Percentiles rank a stretch among this genome's conserved stretches.
phyloP scores from a whole-genome alignment of 2,113 vertebrate species.

The Empidonax alnorum region DNA sequence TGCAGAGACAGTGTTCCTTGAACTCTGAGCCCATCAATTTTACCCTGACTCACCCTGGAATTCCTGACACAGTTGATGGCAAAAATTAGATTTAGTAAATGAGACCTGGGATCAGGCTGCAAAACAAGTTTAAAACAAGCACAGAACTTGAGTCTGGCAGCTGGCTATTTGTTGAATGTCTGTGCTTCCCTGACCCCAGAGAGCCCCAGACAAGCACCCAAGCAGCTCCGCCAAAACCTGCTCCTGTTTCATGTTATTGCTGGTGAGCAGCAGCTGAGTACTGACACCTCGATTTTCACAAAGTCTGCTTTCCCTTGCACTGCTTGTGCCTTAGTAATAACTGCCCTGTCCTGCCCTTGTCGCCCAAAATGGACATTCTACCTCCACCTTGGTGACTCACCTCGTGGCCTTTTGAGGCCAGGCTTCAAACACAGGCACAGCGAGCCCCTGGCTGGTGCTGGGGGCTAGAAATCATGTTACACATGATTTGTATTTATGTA shows the following conservation, averaged over 20 bases:
- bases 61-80: neutral
- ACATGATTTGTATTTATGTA: neutral
- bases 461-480: neutral
- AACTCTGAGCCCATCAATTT: neutral
- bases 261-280: neutral
- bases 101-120: neutral
- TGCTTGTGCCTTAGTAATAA: neutral
- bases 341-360: neutral
- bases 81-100: neutral
- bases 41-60: neutral
- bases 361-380: neutral
- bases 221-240: neutral
- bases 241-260: neutral
- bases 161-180: neutral
- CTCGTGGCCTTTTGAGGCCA: accelerated
- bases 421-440: neutral
- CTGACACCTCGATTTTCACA: neutral
- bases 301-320: neutral
- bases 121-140: neutral
- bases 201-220: neutral
- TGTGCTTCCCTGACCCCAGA: neutral
- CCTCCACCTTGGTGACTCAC: neutral
- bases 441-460: neutral
- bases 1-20: neutral
- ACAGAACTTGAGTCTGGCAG: neutral